These are phyloP conservation scores for Coptodon rendalli DNA, from an alignment of 2,113 vertebrate genomes.

Conservation along the genomic window DNA sequence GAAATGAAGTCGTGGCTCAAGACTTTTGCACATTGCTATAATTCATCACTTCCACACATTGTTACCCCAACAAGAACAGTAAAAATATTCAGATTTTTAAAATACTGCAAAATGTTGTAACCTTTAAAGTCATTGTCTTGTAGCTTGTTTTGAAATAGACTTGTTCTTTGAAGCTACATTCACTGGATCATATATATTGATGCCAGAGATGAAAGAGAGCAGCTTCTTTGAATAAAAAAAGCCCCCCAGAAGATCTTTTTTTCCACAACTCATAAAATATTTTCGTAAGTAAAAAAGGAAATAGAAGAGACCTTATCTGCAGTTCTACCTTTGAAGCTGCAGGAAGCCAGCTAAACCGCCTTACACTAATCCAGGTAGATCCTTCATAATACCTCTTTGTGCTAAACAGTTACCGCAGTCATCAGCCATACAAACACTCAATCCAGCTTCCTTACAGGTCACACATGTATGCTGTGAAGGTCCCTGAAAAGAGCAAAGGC, in stretches of 20 bases:
- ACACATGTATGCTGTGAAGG: background rate
- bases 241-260: background rate
- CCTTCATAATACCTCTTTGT: slow-evolving; percentile 39
- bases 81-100: background rate
- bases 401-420: slow-evolving; percentile 29
- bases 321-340: background rate
- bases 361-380: slow-evolving; percentile 57
- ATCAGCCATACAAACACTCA: slow-evolving; percentile 13
- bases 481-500: background rate
- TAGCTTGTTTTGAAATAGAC: background rate
- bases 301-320: background rate
- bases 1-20: background rate
- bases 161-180: background rate
- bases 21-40: background rate
- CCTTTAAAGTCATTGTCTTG: background rate
- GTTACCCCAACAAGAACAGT: background rate
- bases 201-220: background rate
- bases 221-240: background rate
- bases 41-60: background rate
- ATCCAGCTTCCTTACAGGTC: background rate
- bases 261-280: background rate
- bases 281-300: background rate
- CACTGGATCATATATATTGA: background rate
- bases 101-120: background rate
- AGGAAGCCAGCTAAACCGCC: slow-evolving; percentile 26